Evolutionary conservation across 2,113 vertebrate genomes (phyloP).

Genomic region (Pipra filicauda): DNA sequence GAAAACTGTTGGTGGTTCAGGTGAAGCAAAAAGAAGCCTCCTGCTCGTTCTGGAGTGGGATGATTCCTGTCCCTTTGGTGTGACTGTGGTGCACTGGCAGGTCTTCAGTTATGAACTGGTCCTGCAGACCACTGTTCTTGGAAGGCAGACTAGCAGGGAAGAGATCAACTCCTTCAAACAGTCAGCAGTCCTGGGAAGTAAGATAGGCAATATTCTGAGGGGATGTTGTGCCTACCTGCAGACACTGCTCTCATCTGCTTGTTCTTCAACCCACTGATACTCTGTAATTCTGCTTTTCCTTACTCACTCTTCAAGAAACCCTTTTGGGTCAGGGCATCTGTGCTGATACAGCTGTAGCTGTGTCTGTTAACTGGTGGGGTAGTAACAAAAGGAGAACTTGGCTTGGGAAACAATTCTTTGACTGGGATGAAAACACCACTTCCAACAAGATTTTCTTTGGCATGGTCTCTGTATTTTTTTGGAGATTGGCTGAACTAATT

Average conservation of each 20-base stretch:
- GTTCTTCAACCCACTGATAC: background rate
- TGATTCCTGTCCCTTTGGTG: rapidly evolving
- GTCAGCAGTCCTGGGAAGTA: background rate
- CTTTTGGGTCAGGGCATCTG: background rate
- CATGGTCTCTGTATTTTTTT: conserved; percentile 37
- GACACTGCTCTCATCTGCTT: background rate
- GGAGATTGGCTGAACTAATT: conserved; percentile 51
- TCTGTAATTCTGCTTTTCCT: background rate
- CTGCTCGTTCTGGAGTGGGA: rapidly evolving
- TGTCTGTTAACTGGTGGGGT: background rate
- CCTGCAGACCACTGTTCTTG: background rate
- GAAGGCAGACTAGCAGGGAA: background rate
- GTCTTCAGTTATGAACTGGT: background rate
- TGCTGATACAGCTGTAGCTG: background rate
- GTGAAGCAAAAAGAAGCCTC: background rate
- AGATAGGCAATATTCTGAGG: background rate
- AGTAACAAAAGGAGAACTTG: background rate
- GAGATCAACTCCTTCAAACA: background rate
- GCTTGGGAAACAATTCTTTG: conserved; percentile 30
- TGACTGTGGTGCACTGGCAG: background rate
- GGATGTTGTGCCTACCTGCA: background rate
- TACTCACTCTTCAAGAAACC: background rate
- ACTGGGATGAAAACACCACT: conserved; percentile 2
- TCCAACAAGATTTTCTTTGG: conserved; percentile 63
- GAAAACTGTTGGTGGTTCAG: background rate